phyloP scores from a whole-genome alignment of 2,113 vertebrate genomes.

The Nycticebus coucang region DNA sequence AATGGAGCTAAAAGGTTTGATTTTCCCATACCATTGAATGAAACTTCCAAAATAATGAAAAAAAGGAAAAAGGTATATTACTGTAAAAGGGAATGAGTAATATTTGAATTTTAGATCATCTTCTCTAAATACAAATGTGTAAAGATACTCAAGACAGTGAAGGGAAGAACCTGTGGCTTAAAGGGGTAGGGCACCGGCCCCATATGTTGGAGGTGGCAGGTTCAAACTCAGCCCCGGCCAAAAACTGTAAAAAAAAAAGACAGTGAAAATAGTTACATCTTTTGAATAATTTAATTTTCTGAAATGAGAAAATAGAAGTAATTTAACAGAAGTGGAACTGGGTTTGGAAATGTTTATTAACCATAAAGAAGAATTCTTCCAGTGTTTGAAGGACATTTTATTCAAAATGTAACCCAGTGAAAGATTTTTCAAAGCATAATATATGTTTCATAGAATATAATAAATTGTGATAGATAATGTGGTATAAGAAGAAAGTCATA shows the following conservation, averaged over 20 bases:
- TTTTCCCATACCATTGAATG: conserved; percentile 79
- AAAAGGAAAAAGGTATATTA: conserved; percentile 85
- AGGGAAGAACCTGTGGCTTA: background rate
- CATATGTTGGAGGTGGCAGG: too few species aligned
- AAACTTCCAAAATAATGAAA: conserved; percentile 72
- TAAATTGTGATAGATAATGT: background rate
- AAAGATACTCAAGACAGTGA: conserved; percentile 13
- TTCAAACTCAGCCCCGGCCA: too few species aligned
- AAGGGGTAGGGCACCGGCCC: too few species aligned
- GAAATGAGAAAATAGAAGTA: conserved; percentile 55
- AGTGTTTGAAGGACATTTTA: conserved; percentile 49
- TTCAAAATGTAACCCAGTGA: background rate
- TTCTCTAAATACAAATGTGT: background rate
- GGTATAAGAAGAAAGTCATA: background rate
- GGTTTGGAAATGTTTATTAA: conserved; percentile 55
- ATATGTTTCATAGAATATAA: background rate
- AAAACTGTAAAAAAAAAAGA: background rate
- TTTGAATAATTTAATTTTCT: conserved; percentile 61
- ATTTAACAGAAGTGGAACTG: conserved; percentile 39
- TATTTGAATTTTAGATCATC: conserved; percentile 37
- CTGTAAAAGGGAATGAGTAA: background rate
- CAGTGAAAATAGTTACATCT: conserved; percentile 24
- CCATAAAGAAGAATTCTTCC: background rate
- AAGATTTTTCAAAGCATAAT: conserved; percentile 45
- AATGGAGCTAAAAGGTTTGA: conserved; percentile 75